Evolutionary conservation across 2,888 invertebrate species (phyloP).

Genomic region (Lycaena phlaeas): DNA sequence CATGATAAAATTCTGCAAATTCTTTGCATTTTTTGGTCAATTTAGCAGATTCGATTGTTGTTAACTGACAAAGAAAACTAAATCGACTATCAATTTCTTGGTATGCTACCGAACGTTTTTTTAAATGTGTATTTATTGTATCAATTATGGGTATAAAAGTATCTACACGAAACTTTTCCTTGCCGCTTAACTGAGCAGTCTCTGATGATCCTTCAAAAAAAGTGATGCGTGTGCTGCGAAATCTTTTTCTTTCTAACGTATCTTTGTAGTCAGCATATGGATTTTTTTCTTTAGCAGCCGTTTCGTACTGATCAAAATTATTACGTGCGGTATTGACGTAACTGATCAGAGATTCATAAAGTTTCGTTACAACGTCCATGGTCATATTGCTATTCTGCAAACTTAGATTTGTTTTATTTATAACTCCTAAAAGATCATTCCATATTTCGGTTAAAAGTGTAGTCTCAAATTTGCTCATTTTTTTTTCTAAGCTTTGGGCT

Average conservation of each 20-base stretch:
- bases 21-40: slow-evolving; percentile 16
- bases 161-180: slow-evolving; percentile 19
- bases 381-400: slow-evolving; percentile 13
- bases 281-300: neutral
- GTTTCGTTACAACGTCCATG: slow-evolving; percentile 14
- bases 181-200: slow-evolving; percentile 15
- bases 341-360: slow-evolving; percentile 12
- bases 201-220: slow-evolving; percentile 18
- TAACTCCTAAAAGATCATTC: slow-evolving; percentile 9
- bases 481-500: slow-evolving; percentile 8
- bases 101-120: slow-evolving; percentile 14
- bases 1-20: slow-evolving; percentile 12
- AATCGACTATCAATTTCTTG: slow-evolving; percentile 12
- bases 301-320: too few species aligned
- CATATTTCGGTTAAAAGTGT: slow-evolving; percentile 6
- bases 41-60: slow-evolving; percentile 14
- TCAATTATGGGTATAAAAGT: slow-evolving; percentile 18
- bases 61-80: slow-evolving; percentile 17
- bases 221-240: slow-evolving; percentile 13
- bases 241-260: too few species aligned
- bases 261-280: neutral
- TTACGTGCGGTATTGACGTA: slow-evolving; percentile 9
- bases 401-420: slow-evolving; percentile 13
- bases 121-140: slow-evolving; percentile 10
- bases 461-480: neutral